Evolutionary conservation across 2,888 invertebrate species (phyloP).

Genomic region (Helicoverpa assulta): DNA sequence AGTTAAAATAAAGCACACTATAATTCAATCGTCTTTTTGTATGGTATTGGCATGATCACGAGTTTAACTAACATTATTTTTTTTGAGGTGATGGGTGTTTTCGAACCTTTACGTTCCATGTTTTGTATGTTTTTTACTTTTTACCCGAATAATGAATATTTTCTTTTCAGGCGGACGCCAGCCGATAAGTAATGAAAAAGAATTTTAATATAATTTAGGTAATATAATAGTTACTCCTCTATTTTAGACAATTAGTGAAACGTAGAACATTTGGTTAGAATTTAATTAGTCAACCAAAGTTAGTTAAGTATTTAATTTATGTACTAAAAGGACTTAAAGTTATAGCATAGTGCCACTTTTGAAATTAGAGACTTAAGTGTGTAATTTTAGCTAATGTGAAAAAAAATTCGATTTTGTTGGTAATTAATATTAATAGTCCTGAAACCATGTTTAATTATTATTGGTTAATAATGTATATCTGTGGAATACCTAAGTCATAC

Average conservation of each 20-base stretch:
- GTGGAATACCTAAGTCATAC: constrained; percentile 81
- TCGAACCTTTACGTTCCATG: constrained; percentile 8
- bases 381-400: constrained; percentile 39
- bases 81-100: constrained; percentile 48
- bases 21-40: constrained; percentile 28
- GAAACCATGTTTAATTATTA: constrained; percentile 47
- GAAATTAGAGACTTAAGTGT: constrained; percentile 44
- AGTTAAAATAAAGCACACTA: constrained; percentile 36
- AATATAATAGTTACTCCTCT: constrained; percentile 22
- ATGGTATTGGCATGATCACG: constrained; percentile 41
- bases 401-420: constrained; percentile 35
- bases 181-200: constrained; percentile 59
- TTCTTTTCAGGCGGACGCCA: constrained; percentile 74
- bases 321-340: constrained; percentile 34
- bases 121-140: not conserved
- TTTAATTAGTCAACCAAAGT: constrained; percentile 77
- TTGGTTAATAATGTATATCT: constrained; percentile 53
- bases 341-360: constrained; percentile 49
- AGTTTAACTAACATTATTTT: constrained; percentile 38
- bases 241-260: constrained; percentile 57
- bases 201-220: constrained; percentile 29
- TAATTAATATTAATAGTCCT: constrained; percentile 37
- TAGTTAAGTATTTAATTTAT: constrained; percentile 71
- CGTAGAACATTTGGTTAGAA: constrained; percentile 62
- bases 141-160: constrained; percentile 22